Evolutionary conservation across 2,113 vertebrate genomes (phyloP), one percentile per base, ranked within the genome.

Genomic region (Phrynosoma blainvillii): DNA sequence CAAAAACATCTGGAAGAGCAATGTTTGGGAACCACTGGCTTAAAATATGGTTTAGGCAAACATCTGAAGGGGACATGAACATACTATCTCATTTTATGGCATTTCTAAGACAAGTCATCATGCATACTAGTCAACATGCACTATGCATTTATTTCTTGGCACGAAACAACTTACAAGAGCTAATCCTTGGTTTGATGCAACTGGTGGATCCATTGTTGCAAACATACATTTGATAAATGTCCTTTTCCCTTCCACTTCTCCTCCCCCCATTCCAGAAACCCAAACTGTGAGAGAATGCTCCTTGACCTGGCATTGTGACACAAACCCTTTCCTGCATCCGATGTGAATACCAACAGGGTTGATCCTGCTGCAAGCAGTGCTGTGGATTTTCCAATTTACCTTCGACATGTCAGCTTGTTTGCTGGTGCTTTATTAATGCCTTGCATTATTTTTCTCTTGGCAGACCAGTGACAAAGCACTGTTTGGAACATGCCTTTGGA

Each of bases 371-470:
- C 42, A n/a, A 85, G 68, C 92, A 92, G 25, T 21, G 86, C 77
- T 82, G 36, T 87, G 68, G 32, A 42, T 93, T 95, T 93, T 83
- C 88, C 3, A 68, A 75, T 36, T 91, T 89, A 84, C 42, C 89
- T 90, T 62, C 76, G 79, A 62, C 56, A 18, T 88, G 68, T 90
- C 89, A 68, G 87, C 93, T 94, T 95, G 91, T 92, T 92, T 90
- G 84, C 47, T 90, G 78, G 91, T 93, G 73, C 84, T 85, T 94
- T 94, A 94, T 93, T 92, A 95, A 92, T 88, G 92, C 87, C 92
- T 78, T 59, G 85, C 66, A 77, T 95, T 92, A 93, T 95, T 94
- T 62, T 95, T 82, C 94, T 93, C 87, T 89, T 90, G 94, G 91
- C 85, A 93, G 93, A 93, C 92, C 27, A 0, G 91, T 92, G 91